Conservation (phyloP, 2,113 vertebrate genomes). For the Calyptommatus sinebrachiatus region DNA sequence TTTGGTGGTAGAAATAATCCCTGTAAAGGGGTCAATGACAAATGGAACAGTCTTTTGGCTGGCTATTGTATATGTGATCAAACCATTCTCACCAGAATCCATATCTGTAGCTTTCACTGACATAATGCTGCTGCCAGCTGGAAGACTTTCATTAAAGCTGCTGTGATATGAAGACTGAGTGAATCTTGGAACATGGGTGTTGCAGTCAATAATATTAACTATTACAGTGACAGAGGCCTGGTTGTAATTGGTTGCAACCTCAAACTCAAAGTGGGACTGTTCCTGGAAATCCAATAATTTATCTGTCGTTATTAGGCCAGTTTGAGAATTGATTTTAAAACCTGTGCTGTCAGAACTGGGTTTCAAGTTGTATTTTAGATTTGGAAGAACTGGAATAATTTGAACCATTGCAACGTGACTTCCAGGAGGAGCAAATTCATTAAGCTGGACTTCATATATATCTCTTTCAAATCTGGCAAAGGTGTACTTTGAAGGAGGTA, state of each 20-base stretch:
- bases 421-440: conserved; percentile 87
- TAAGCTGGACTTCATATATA: conserved; percentile 79
- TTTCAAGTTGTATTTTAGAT: conserved; percentile 81
- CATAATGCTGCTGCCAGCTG: conserved; percentile 84
- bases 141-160: conserved; percentile 84
- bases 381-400: conserved; percentile 62
- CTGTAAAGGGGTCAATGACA: conserved; percentile 84
- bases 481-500: conserved; percentile 74
- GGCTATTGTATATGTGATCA: conserved; percentile 84
- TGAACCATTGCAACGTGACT: conserved; percentile 80
- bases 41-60: conserved; percentile 80
- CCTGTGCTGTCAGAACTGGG: conserved; percentile 69
- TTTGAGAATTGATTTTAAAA: conserved; percentile 84
- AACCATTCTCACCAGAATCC: conserved; percentile 84
- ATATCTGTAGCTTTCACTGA: conserved; percentile 80
- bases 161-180: conserved; percentile 75
- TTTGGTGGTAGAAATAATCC: conserved; percentile 83
- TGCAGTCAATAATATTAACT: conserved; percentile 84
- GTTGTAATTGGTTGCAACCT: conserved; percentile 74
- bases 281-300: conserved; percentile 78
- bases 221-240: conserved; percentile 73
- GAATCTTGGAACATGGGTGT: conserved; percentile 87
- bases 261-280: conserved; percentile 81
- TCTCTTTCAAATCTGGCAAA: conserved; percentile 80
- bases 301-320: conserved; percentile 84